Conservation (phyloP, 2,797 vertebrate species). For the Gallinago stenura region DNA sequence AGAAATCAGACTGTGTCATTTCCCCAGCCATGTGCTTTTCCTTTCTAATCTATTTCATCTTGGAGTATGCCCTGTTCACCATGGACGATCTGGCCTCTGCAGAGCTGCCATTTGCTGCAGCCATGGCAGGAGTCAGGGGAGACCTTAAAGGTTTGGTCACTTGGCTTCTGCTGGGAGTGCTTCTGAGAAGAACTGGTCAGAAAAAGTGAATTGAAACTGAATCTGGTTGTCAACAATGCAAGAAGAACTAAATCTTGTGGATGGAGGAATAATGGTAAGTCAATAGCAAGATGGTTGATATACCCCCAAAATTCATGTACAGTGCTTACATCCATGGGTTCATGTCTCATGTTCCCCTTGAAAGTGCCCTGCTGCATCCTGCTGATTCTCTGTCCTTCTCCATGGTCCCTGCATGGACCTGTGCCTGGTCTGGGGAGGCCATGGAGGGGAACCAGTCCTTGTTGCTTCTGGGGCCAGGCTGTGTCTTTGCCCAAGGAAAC, state of each 20-base stretch:
- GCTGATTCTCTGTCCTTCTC: neutral
- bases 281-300: neutral
- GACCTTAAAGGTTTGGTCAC: neutral
- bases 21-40: neutral
- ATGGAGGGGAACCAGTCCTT: neutral
- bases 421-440: neutral
- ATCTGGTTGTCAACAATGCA: neutral
- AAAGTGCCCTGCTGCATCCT: neutral
- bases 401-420: accelerated
- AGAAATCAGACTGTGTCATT: neutral
- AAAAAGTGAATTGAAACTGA: neutral
- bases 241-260: neutral
- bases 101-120: neutral
- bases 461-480: neutral
- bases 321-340: neutral
- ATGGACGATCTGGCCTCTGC: neutral
- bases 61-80: neutral
- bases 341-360: neutral
- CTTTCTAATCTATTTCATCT: neutral
- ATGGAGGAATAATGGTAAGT: neutral
- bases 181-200: neutral
- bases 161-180: neutral
- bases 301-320: neutral
- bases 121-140: neutral
- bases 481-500: neutral